These are phyloP conservation scores for Cydia amplana DNA, from an alignment of 1,140 invertebrate genomes.

Conservation along the genomic window DNA sequence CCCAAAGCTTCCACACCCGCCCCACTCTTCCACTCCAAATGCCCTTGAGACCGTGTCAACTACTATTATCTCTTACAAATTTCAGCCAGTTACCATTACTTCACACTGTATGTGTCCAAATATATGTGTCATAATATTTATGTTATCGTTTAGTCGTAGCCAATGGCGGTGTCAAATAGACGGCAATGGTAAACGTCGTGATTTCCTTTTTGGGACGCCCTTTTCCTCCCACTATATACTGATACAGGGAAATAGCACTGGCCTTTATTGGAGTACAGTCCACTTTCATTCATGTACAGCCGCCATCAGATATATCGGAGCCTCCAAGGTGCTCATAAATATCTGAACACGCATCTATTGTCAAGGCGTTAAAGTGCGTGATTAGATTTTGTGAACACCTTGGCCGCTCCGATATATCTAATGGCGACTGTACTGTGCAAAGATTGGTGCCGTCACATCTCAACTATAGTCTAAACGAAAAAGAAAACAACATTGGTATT, in stretches of 20 bases:
- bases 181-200: not conserved
- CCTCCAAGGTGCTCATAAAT: too few relatives aligned
- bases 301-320: too few relatives aligned
- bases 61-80: not conserved
- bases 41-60: not conserved
- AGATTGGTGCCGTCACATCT: too few relatives aligned
- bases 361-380: too few relatives aligned
- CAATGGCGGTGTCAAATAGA: slow-evolving; percentile 11
- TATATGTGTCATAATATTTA: slow-evolving; percentile 7
- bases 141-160: slow-evolving; percentile 4
- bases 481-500: too few relatives aligned
- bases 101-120: slow-evolving; percentile 3
- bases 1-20: not conserved
- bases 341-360: too few relatives aligned
- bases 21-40: not conserved
- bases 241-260: slow-evolving; percentile 11
- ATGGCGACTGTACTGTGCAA: too few relatives aligned
- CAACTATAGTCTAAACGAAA: not conserved
- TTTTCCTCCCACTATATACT: not conserved
- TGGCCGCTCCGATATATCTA: too few relatives aligned
- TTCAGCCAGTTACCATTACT: not conserved
- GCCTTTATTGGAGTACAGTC: not conserved
- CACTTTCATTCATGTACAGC: not conserved
- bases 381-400: too few relatives aligned
- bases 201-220: slow-evolving; percentile 13